Conservation (phyloP, 2,113 vertebrate species). For the Castor canadensis region DNA sequence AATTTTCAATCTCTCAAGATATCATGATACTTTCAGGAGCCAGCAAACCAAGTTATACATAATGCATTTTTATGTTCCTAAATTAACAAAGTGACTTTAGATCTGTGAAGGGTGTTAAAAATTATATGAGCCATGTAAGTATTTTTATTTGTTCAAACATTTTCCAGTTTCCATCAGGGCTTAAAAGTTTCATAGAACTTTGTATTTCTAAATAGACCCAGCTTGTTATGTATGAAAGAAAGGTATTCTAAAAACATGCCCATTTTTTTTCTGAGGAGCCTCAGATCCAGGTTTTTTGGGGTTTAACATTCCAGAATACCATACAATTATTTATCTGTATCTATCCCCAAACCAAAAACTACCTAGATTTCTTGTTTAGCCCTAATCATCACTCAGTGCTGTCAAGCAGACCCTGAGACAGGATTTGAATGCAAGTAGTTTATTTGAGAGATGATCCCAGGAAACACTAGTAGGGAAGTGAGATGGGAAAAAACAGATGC, state of each 20-base stretch:
- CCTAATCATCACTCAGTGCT: neutral
- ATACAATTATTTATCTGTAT: neutral
- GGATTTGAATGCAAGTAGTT: neutral
- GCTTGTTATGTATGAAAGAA: neutral
- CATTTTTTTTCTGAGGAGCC: neutral
- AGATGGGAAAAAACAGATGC: neutral
- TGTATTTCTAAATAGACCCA: slow-evolving; percentile 39
- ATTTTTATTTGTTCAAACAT: slow-evolving; percentile 78
- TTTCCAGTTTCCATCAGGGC: slow-evolving; percentile 60
- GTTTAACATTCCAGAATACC: neutral
- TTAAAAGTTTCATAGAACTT: slow-evolving; percentile 71
- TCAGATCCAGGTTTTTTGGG: neutral
- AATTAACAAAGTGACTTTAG: slow-evolving; percentile 79
- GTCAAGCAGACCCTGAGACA: neutral
- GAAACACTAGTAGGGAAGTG: neutral
- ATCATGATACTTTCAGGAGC: slow-evolving; percentile 71
- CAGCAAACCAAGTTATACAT: slow-evolving; percentile 79
- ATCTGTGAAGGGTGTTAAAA: slow-evolving; percentile 78
- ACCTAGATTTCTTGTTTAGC: slow-evolving; percentile 11
- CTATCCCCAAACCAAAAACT: neutral
- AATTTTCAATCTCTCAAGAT: slow-evolving; percentile 72
- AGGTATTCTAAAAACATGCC: neutral
- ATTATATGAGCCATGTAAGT: slow-evolving; percentile 76
- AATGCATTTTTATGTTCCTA: slow-evolving; percentile 77
- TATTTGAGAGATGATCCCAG: neutral